A percentile compares a stretch with the other conserved stretches of the same genome.
These are phyloP conservation scores for Leiothrix lutea DNA, from an alignment of 2,113 vertebrate genomes.

Conservation along the genomic window DNA sequence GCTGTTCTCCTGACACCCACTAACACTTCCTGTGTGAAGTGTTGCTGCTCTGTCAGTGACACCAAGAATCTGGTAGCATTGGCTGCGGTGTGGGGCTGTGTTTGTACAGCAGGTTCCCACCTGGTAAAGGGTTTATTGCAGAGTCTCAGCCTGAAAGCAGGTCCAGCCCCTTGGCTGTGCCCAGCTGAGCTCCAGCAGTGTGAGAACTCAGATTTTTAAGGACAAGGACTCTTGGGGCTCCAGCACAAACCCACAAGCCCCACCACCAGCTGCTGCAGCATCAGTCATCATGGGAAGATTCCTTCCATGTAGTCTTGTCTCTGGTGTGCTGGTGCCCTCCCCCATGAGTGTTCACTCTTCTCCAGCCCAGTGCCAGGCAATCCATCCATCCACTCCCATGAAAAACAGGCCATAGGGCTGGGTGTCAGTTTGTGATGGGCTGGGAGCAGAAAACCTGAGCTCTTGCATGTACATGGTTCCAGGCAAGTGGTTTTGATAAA, in stretches of 20 bases:
- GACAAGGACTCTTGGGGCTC: not conserved
- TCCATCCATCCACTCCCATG: accelerated
- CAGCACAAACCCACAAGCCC: not conserved
- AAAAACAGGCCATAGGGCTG: not conserved
- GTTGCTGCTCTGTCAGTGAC: not conserved
- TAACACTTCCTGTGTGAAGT: accelerated
- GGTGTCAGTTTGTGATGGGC: not conserved
- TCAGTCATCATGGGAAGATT: accelerated
- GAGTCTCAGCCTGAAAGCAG: not conserved
- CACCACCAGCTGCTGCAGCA: not conserved
- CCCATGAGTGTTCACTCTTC: not conserved
- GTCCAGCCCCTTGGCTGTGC: not conserved
- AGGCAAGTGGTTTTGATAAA: not conserved
- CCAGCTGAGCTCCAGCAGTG: not conserved
- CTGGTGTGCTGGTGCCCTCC: not conserved
- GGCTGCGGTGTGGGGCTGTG: accelerated
- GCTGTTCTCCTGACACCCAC: not conserved
- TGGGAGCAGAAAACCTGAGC: not conserved
- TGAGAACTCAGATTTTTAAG: not conserved
- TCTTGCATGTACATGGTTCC: accelerated
- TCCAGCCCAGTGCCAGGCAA: not conserved
- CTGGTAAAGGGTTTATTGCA: not conserved
- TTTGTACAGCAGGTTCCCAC: not conserved
- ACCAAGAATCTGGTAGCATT: not conserved
- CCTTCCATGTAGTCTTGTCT: not conserved